Conservation (phyloP, 2,888 invertebrate species). For the Netelia virgata region DNA sequence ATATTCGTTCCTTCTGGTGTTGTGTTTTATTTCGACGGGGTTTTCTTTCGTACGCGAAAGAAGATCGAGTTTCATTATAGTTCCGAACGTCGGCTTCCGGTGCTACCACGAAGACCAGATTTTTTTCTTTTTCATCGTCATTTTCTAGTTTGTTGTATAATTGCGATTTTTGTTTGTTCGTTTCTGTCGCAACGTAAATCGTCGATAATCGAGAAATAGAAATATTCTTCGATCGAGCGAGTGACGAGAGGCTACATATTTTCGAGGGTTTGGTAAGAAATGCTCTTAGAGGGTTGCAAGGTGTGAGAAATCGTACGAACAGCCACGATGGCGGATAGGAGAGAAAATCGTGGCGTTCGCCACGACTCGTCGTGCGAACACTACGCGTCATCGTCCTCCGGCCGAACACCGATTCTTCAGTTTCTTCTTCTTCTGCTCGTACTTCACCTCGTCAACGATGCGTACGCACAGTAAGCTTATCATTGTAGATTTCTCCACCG, state of each 20-base stretch:
- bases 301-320: constrained; percentile 20
- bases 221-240: background rate
- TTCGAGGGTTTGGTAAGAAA: constrained; percentile 40
- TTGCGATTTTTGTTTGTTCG: background rate
- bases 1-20: constrained; percentile 32
- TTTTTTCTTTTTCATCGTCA: constrained; percentile 15
- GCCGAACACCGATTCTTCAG: constrained; percentile 71
- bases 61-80: background rate
- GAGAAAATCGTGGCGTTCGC: constrained; percentile 45
- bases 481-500: constrained; percentile 70
- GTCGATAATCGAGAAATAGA: background rate
- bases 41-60: background rate
- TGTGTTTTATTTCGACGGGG: background rate
- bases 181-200: background rate
- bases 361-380: constrained; percentile 34
- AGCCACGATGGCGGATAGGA: constrained; percentile 74
- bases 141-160: background rate
- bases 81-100: background rate
- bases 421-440: constrained; percentile 76
- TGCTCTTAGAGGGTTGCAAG: constrained; percentile 31
- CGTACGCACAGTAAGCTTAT: constrained; percentile 81
- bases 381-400: constrained; percentile 3
- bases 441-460: constrained; percentile 72
- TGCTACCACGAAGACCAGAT: constrained; percentile 11
- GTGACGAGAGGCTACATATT: background rate